phyloP scores from a whole-genome alignment of 2,797 vertebrate genomes.

The Diceros bicornis region DNA sequence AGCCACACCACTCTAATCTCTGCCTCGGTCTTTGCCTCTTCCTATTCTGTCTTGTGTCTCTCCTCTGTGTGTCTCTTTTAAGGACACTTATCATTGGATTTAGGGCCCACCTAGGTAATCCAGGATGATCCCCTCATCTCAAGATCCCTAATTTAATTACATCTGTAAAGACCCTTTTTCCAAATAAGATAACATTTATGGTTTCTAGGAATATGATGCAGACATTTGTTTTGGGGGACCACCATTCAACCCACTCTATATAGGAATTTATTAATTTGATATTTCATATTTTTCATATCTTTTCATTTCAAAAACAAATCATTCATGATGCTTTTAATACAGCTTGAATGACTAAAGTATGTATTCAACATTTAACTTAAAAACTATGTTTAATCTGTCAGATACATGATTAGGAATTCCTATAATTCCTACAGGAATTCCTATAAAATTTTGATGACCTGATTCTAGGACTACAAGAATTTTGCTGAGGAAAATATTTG shows the following conservation, averaged over 20 bases:
- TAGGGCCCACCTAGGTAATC: background rate
- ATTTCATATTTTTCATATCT: background rate
- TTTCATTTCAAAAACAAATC: constrained; percentile 60
- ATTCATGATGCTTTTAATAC: background rate
- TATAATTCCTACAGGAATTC: too few relatives aligned
- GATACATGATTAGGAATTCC: background rate
- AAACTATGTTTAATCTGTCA: constrained; percentile 46
- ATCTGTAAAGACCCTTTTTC: background rate
- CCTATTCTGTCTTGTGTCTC: background rate
- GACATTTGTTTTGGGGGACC: background rate
- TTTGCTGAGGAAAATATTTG: constrained; percentile 61
- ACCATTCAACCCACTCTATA: background rate
- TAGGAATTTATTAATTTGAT: constrained; percentile 32
- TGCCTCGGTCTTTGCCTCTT: background rate
- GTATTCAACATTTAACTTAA: constrained; percentile 44
- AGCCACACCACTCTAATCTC: background rate
- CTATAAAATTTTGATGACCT: constrained; percentile 56
- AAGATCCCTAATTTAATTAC: background rate
- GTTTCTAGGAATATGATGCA: background rate
- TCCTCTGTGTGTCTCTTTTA: background rate
- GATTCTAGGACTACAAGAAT: constrained; percentile 8
- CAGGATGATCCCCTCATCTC: background rate
- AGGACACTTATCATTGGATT: background rate
- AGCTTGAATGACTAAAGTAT: background rate
- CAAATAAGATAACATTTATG: background rate